Evolutionary conservation across 2,888 invertebrate species (phyloP).

Genomic region (Unio delphinus): DNA sequence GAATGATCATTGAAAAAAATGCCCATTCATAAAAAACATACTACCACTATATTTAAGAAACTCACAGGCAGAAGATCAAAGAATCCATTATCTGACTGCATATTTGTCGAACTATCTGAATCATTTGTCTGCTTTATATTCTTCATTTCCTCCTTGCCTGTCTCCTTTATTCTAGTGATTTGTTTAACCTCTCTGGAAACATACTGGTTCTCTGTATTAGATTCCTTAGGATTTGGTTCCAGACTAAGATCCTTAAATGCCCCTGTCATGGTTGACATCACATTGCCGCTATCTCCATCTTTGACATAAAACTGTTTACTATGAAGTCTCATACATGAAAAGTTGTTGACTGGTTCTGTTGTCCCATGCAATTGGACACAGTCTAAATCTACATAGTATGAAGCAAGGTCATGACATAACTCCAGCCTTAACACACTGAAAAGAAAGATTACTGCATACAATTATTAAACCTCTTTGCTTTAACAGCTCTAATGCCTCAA

Average conservation of each 20-base stretch:
- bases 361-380: slow-evolving; percentile 84
- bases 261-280: too few relatives aligned
- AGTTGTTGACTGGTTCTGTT: neutral
- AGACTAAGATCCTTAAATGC: too few relatives aligned
- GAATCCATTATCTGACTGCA: slow-evolving; percentile 46
- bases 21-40: too few relatives aligned
- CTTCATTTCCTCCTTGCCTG: slow-evolving; percentile 4
- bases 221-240: too few relatives aligned
- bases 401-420: slow-evolving; percentile 85
- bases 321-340: too few relatives aligned
- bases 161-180: neutral
- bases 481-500: neutral
- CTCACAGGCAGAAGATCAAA: slow-evolving; percentile 65
- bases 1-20: too few relatives aligned
- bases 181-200: neutral
- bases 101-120: neutral
- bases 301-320: too few relatives aligned
- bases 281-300: too few relatives aligned
- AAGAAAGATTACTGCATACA: slow-evolving; percentile 12
- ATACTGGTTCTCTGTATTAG: too few relatives aligned
- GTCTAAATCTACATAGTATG: slow-evolving; percentile 91
- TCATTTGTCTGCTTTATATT: slow-evolving; percentile 3
- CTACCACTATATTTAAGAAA: neutral
- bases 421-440: slow-evolving; percentile 84
- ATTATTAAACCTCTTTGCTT: neutral